Base-by-base conservation (phyloP, 35 echinoderm and acorn worm genomes). In the Anneissia japonica region DNA sequence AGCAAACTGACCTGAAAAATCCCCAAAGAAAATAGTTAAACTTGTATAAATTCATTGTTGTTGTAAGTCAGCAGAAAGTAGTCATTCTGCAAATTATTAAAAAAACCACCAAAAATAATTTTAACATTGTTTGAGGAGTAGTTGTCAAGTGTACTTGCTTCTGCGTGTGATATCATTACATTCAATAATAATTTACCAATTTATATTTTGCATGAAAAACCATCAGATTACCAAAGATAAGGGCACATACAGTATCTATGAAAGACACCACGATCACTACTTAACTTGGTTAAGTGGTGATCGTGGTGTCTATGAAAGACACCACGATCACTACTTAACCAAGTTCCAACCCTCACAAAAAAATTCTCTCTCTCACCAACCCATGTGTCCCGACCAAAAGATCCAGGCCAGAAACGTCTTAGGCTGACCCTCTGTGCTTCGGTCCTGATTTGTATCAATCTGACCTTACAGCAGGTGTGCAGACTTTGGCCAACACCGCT, bases 141-240 rank as follows among this genome's bases (percentile, higher is more conserved):
- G n/a, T n/a, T n/a, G n/a, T n/a, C n/a, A n/a, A n/a, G n/a, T n/a
- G n/a, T n/a, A n/a, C n/a, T n/a, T n/a, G n/a, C n/a, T n/a, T n/a
- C n/a, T n/a, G n/a, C n/a, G n/a, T n/a, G n/a, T n/a, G n/a, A n/a
- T n/a, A n/a, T n/a, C n/a, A n/a, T n/a, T n/a, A n/a, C n/a, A n/a
- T n/a, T n/a, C n/a, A n/a, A n/a, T n/a, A n/a, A n/a, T n/a, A n/a
- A n/a, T n/a, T n/a, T n/a, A n/a, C n/a, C n/a, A n/a, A n/a, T n/a
- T n/a, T n/a, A n/a, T n/a, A n/a, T n/a, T n/a, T n/a, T n/a, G 39
- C 40, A 46, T 74, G 37, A 31, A 36, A 4, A 72, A 91, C 85
- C 94, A 94, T 97, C 94, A 97, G 94, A 97, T 97, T 97, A 97
- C 94, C 90, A 97, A 97, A 97, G 94, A 93, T 86, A 77, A 84